phyloP scores from a whole-genome alignment of 1,140 invertebrate species.

The Drusus annulatus region DNA sequence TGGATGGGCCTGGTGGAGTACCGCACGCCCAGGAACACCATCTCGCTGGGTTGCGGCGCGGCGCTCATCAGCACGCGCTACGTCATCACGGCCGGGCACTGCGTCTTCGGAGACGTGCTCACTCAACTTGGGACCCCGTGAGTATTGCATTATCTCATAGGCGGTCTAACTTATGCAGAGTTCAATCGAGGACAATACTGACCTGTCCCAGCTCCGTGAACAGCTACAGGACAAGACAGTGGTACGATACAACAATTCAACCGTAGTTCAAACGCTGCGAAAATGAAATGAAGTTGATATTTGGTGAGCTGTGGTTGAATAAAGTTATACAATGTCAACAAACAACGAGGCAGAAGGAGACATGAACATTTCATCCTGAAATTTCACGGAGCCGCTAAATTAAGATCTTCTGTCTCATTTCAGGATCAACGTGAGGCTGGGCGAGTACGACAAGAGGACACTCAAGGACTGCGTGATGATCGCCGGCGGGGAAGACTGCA shows the following conservation, averaged over 20 bases:
- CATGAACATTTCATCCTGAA: too few relatives aligned
- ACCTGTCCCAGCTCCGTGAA: too few relatives aligned
- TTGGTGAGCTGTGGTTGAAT: too few relatives aligned
- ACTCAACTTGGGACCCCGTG: constrained; percentile 58
- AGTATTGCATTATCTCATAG: constrained; percentile 40
- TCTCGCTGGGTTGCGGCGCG: constrained; percentile 61
- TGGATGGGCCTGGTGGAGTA: constrained; percentile 76
- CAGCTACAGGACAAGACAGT: too few relatives aligned
- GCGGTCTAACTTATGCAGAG: too few relatives aligned
- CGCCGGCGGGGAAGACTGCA: constrained; percentile 64
- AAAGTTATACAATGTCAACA: too few relatives aligned
- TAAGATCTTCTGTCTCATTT: neutral
- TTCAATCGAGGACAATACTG: too few relatives aligned
- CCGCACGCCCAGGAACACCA: constrained; percentile 57
- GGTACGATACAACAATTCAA: too few relatives aligned
- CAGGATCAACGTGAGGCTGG: constrained; percentile 67
- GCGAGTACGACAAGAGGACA: constrained; percentile 70
- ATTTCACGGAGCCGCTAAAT: too few relatives aligned
- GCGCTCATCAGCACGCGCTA: constrained; percentile 64
- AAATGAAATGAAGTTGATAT: too few relatives aligned
- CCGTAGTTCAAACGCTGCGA: too few relatives aligned
- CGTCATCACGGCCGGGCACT: constrained; percentile 67
- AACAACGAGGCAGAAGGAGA: too few relatives aligned
- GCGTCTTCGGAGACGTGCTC: constrained; percentile 58
- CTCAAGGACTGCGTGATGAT: constrained; percentile 62